These are phyloP conservation scores for Scaptomyza caliginosa DNA, from an alignment of 2,888 invertebrate genomes.

Conservation along the genomic window DNA sequence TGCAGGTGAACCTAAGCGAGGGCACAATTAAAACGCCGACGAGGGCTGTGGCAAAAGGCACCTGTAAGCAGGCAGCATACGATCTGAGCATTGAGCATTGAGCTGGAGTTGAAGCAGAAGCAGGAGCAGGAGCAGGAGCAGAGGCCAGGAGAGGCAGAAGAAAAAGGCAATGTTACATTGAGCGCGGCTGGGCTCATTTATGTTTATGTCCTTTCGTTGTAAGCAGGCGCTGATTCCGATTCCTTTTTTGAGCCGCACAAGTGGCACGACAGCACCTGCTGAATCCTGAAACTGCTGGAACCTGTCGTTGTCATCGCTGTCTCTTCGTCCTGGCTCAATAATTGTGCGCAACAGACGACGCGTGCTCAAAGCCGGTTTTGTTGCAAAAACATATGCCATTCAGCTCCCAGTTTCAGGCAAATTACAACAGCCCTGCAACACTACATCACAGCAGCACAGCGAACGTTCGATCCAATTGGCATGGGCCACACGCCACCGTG, in stretches of 20 bases:
- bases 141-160: background rate
- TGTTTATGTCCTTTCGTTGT: constrained; percentile 79
- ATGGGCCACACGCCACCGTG: constrained; percentile 73
- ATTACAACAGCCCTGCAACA: constrained; percentile 60
- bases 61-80: constrained; percentile 56
- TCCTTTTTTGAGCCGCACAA: constrained; percentile 64
- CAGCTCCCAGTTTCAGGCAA: constrained; percentile 42
- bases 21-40: constrained; percentile 71
- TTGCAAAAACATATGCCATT: constrained; percentile 67
- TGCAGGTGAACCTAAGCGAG: constrained; percentile 69
- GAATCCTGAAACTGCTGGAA: constrained; percentile 70
- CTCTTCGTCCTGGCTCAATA: constrained; percentile 64
- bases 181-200: constrained; percentile 76
- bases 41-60: constrained; percentile 67
- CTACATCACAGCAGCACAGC: constrained; percentile 7
- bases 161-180: constrained; percentile 65
- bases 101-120: background rate
- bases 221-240: constrained; percentile 75
- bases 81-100: background rate
- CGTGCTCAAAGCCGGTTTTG: constrained; percentile 78
- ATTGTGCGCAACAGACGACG: constrained; percentile 74
- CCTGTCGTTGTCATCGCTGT: constrained; percentile 63
- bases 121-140: constrained; percentile 25
- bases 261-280: constrained; percentile 70
- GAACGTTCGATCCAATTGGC: constrained; percentile 56